Percentiles rank a stretch among this genome's conserved stretches.
Evolutionary conservation across 2,113 vertebrate genomes (phyloP).

Genomic region (Seriola dumerili): DNA sequence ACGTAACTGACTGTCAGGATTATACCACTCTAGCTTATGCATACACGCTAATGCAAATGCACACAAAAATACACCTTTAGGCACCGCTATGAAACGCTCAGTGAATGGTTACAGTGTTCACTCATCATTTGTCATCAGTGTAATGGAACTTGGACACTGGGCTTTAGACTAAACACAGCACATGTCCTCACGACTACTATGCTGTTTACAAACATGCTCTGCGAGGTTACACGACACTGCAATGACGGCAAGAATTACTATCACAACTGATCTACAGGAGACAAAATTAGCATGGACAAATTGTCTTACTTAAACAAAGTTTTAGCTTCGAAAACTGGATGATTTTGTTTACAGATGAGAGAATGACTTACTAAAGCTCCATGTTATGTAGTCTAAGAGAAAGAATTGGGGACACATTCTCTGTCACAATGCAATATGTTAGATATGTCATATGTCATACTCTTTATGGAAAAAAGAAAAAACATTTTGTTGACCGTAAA

Average conservation of each 20-base stretch:
- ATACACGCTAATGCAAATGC: conserved; percentile 29
- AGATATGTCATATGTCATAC: not conserved
- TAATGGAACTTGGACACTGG: conserved; percentile 47
- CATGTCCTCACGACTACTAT: conserved; percentile 34
- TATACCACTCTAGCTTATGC: conserved; percentile 32
- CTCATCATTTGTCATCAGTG: conserved; percentile 20
- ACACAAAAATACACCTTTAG: conserved; percentile 35
- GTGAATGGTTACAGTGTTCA: not conserved
- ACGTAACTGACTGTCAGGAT: conserved; percentile 60
- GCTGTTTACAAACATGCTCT: conserved; percentile 58
- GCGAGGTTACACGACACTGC: conserved; percentile 15
- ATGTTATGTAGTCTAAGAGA: not conserved
- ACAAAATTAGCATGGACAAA: conserved; percentile 7
- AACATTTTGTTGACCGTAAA: conserved; percentile 21
- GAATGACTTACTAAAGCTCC: not conserved
- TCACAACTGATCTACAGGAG: not conserved
- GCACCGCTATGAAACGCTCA: conserved; percentile 20
- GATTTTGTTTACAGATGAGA: conserved; percentile 29
- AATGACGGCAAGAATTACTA: conserved; percentile 12
- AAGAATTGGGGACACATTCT: conserved; percentile 1
- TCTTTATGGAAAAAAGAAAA: conserved; percentile 45
- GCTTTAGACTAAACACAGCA: conserved; percentile 17
- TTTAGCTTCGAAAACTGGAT: not conserved
- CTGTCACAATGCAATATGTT: conserved; percentile 20
- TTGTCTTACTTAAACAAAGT: not conserved